A percentile compares a stretch with the other conserved stretches of the same genome.
These are phyloP conservation scores for Ovis aries DNA, from an alignment of 2,113 vertebrate genomes.

Conservation along the genomic window DNA sequence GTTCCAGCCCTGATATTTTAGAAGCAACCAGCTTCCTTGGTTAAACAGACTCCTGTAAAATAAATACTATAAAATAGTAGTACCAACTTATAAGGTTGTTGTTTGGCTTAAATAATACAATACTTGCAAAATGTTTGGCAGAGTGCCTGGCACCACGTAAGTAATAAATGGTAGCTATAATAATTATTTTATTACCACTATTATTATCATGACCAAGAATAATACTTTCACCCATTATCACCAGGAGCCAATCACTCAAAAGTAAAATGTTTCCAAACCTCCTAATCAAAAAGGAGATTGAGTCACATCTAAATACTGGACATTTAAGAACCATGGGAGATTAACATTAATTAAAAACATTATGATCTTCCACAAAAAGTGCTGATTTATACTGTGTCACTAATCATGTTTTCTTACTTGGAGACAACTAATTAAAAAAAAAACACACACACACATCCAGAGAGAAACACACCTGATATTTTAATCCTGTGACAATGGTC, in stretches of 20 bases:
- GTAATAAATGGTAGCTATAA: background rate
- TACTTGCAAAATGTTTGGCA: background rate
- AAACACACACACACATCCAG: background rate
- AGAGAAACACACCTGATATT: constrained; percentile 31
- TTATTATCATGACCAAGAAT: background rate
- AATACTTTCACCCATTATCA: background rate
- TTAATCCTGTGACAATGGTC: constrained; percentile 31
- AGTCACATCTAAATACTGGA: background rate
- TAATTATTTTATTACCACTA: background rate
- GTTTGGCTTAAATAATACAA: background rate
- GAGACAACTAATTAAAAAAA: background rate
- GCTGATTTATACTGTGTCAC: background rate
- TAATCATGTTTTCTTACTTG: background rate
- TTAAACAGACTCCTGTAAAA: background rate
- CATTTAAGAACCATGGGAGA: background rate
- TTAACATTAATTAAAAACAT: constrained; percentile 12
- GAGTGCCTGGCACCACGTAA: background rate
- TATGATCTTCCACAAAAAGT: background rate
- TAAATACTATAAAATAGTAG: background rate
- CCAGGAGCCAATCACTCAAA: background rate
- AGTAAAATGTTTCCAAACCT: constrained; percentile 24
- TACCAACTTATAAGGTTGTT: background rate
- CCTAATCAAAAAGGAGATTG: background rate
- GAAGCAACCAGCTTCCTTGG: background rate
- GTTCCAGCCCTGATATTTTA: background rate